Percentiles rank a stretch among this genome's conserved stretches.
Evolutionary conservation across 2,888 invertebrate genomes (phyloP).

Genomic region (Epistrophe eligans): DNA sequence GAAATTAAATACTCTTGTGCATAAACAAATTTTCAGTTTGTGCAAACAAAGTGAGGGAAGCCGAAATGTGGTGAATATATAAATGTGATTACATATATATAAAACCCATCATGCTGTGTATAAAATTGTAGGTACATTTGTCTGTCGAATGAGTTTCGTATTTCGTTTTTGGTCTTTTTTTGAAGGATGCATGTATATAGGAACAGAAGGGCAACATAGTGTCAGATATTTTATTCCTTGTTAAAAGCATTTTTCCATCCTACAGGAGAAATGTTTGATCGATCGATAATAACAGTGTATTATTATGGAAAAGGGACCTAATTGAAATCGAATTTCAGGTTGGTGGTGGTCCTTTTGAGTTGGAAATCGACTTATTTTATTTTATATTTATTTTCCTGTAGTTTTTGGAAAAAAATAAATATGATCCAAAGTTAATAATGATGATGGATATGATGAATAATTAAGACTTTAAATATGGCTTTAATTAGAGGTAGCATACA

Average conservation of each 20-base stretch:
- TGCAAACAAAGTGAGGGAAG: constrained; percentile 27
- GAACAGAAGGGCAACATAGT: background rate
- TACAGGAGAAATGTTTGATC: constrained; percentile 28
- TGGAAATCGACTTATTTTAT: constrained; percentile 11
- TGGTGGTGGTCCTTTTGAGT: constrained; percentile 20
- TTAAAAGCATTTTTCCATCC: constrained; percentile 28
- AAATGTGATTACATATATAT: constrained; percentile 33
- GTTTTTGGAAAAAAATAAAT: background rate
- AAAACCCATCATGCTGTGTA: background rate
- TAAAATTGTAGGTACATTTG: background rate
- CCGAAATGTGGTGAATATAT: constrained; percentile 37
- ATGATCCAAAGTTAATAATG: background rate
- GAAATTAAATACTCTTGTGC: constrained; percentile 63
- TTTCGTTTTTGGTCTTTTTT: background rate
- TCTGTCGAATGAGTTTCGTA: constrained; percentile 21
- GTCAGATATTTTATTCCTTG: constrained; percentile 30
- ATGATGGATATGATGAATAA: background rate
- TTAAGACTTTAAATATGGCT: no score
- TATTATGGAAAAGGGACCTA: constrained; percentile 42
- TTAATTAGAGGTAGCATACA: no score
- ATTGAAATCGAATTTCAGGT: constrained; percentile 51
- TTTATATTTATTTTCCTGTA: background rate
- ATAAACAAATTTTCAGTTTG: constrained; percentile 37
- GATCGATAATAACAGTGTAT: constrained; percentile 15
- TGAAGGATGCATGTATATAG: background rate